These are phyloP conservation scores for Chloropsis hardwickii DNA, from an alignment of 2,113 vertebrate species.

Conservation along the genomic window DNA sequence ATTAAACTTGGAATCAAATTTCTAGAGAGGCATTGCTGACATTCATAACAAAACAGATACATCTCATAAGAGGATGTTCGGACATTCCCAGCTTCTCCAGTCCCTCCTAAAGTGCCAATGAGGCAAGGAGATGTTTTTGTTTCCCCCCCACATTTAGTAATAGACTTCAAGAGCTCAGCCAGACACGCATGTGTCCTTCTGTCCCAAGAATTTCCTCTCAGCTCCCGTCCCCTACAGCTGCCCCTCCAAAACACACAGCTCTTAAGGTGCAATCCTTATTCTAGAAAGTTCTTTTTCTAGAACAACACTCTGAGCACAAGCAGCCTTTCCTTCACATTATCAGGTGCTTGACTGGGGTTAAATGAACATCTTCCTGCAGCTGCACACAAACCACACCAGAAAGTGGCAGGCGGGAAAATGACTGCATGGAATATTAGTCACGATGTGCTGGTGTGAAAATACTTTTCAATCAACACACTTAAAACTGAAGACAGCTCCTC, in stretches of 20 bases:
- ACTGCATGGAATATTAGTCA: conserved; percentile 19
- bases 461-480: conserved; percentile 7
- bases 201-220: background rate
- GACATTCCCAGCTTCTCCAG: background rate
- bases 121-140: background rate
- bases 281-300: background rate
- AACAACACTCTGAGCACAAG: background rate
- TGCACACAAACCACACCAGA: conserved; percentile 1
- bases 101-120: background rate
- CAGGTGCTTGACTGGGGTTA: conserved; percentile 15
- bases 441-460: conserved; percentile 20
- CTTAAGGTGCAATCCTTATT: background rate
- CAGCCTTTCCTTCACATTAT: background rate
- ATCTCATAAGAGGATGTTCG: background rate
- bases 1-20: background rate
- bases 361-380: conserved; percentile 16
- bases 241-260: background rate
- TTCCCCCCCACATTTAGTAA: background rate
- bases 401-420: background rate
- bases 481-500: conserved; percentile 14
- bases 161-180: background rate
- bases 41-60: background rate
- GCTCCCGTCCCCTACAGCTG: background rate
- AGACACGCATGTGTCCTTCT: background rate
- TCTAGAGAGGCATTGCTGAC: background rate